phyloP scores from a whole-genome alignment of 2,888 invertebrate species.

The Biston stratarius region DNA sequence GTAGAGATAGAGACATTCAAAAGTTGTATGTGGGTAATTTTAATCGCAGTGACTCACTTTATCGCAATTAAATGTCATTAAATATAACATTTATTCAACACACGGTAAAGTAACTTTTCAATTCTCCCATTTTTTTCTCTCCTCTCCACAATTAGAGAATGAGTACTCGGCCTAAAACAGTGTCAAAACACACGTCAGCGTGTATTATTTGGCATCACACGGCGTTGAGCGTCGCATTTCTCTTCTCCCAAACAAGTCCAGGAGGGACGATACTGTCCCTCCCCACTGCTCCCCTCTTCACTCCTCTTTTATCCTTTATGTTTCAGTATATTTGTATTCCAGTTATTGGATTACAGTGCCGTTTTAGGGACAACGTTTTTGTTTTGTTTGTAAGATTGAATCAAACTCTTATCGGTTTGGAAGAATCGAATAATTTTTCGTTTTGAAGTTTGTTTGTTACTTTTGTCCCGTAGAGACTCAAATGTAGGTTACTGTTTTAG shows the following conservation, averaged over 20 bases:
- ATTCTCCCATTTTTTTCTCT: neutral
- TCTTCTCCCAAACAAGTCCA: conserved; percentile 18
- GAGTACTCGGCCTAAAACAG: neutral
- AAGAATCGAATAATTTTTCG: neutral
- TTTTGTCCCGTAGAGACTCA: neutral
- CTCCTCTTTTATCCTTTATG: conserved; percentile 21
- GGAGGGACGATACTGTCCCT: conserved; percentile 2
- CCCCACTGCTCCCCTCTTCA: conserved; percentile 4
- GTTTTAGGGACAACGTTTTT: conserved; percentile 11
- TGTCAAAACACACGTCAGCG: conserved; percentile 23
- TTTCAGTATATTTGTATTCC: conserved; percentile 20
- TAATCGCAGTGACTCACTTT: too few relatives aligned
- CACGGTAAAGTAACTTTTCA: neutral
- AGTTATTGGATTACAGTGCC: conserved; percentile 18
- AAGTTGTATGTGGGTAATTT: too few relatives aligned
- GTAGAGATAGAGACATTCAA: too few relatives aligned
- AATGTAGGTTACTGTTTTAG: conserved; percentile 5
- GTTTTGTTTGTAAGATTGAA: conserved; percentile 20
- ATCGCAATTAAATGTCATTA: neutral
- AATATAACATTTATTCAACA: neutral
- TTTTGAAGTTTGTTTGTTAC: neutral
- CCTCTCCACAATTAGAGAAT: neutral
- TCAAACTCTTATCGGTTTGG: conserved; percentile 2
- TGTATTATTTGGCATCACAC: conserved; percentile 18
- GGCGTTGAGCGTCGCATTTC: conserved; percentile 15